A percentile compares a stretch with the other conserved stretches of the same genome.
These are phyloP conservation scores for Choristoneura fumiferana DNA, from an alignment of 1,140 invertebrate species.

Conservation along the genomic window DNA sequence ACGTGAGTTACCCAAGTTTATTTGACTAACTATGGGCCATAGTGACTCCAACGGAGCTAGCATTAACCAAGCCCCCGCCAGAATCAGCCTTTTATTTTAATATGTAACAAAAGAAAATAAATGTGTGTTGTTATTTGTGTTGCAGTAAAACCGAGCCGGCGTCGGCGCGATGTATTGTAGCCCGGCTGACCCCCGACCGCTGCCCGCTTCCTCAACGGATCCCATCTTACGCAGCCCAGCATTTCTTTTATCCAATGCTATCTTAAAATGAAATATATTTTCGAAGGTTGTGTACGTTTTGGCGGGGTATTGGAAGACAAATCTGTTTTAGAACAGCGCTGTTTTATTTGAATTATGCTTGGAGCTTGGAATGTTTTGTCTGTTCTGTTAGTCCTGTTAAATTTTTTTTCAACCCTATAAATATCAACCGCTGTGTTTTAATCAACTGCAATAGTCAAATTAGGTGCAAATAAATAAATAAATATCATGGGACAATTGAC, in stretches of 20 bases:
- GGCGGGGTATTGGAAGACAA: neutral
- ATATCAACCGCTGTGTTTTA: no score
- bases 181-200: constrained; percentile 56
- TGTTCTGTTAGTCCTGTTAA: no score
- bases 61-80: neutral
- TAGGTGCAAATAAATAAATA: no score
- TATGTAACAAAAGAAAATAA: neutral
- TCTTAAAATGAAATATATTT: constrained; percentile 8
- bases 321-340: no score
- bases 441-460: no score
- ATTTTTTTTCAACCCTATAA: no score
- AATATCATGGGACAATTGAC: no score
- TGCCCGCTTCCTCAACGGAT: constrained; percentile 60
- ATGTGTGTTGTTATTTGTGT: neutral
- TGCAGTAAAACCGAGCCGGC: constrained; percentile 1
- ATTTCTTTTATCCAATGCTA: constrained; percentile 43
- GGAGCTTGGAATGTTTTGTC: no score
- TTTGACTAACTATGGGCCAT: no score
- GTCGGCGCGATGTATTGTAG: constrained; percentile 49
- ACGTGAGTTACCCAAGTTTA: no score
- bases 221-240: constrained; percentile 46
- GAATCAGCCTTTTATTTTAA: neutral
- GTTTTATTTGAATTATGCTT: no score
- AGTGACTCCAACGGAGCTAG: no score
- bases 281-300: neutral